phyloP scores from a whole-genome alignment of 2,888 invertebrate genomes.

The Iselma pallidipennis region DNA sequence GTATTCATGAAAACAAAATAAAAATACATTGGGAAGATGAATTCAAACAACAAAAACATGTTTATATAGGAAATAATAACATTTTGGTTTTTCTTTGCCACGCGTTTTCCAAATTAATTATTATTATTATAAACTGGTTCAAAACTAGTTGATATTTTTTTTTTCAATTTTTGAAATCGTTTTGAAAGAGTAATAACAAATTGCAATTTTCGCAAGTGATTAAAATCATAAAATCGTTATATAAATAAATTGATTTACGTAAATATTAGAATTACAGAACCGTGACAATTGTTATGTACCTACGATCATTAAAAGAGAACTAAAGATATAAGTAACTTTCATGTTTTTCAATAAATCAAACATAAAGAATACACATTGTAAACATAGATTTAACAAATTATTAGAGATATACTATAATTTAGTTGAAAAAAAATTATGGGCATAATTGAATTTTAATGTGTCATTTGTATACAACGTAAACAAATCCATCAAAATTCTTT shows the following conservation, averaged over 20 bases:
- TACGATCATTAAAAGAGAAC: not conserved
- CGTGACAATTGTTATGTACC: not conserved
- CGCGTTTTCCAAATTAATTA: too few relatives aligned
- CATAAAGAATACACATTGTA: too few relatives aligned
- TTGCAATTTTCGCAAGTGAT: not conserved
- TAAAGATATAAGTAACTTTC: not conserved
- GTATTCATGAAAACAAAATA: not conserved
- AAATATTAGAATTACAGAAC: constrained; percentile 3
- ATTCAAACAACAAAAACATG: not conserved
- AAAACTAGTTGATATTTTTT: not conserved
- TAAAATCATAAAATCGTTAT: not conserved
- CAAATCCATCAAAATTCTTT: too few relatives aligned
- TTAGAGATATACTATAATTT: too few relatives aligned
- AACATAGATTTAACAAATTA: too few relatives aligned
- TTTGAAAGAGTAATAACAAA: too few relatives aligned
- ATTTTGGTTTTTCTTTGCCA: too few relatives aligned
- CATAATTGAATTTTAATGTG: too few relatives aligned
- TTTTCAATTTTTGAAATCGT: not conserved
- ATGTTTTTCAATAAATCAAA: too few relatives aligned
- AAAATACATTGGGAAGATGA: too few relatives aligned
- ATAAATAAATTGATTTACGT: not conserved
- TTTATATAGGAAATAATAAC: not conserved
- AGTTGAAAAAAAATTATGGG: too few relatives aligned
- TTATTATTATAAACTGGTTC: not conserved
- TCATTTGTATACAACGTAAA: too few relatives aligned